Evolutionary conservation across 1,140 invertebrate species (phyloP), one percentile per base, ranked within the genome.

Genomic region (Neodiprion virginianus): DNA sequence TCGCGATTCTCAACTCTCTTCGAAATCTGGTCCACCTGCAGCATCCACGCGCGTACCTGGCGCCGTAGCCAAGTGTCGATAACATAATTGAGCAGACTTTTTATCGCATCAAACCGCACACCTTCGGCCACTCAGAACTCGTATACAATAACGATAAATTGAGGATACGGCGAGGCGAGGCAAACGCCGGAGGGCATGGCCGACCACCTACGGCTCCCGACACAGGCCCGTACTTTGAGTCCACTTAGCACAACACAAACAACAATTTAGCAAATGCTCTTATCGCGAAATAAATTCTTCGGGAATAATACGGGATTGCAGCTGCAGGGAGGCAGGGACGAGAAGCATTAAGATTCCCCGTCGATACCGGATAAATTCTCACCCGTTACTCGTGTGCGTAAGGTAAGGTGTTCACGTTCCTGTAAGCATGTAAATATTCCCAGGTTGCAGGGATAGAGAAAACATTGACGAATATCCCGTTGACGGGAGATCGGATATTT

Each of bases 151-250:
- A 61, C 53, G 8, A 61, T 61, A 61, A 61, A 61, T 61, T 61
- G 53, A 61, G 11, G 53, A 61, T 61, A 61, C 53, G 53, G 53
- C 53, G n/a, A 61, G 53, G 53, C 53, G 11, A 61, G 53, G 11
- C 53, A 61, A 17, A 17, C 53, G n/a, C 8, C 53, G 53, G 53
- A 61, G 53, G 53, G 53, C 53, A 61, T 70, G 66, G 48, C 73
- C 76, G 83, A 82, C 85, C 85, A 81, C 84, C 85, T 82, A 82
- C 78, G 79, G 83, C 61, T 75, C 23, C 53, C n/a, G 78, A 87
- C 85, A 86, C 78, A 79, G 73, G 80, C 84, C 83, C 81, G 82
- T 83, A 86, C 86, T 87, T 85, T 87, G 82, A 81, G 84, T 80
- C 81, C 84, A 85, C 85, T 87, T 86, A 85, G 79, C 78, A 73